Base-by-base conservation (phyloP, 1,140 invertebrate genomes). In the Pogonomyrmex californicus region DNA sequence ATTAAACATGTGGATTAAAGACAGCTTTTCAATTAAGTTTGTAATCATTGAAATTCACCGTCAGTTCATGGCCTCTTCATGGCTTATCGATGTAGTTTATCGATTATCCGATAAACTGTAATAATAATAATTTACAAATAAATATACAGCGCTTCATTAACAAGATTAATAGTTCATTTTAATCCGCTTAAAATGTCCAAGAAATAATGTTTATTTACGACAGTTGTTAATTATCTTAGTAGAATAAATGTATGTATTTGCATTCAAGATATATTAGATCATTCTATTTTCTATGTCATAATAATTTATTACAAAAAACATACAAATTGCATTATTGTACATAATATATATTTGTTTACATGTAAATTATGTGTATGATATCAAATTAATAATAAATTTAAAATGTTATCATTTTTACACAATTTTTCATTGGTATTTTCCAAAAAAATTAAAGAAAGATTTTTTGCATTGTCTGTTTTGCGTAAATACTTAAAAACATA, bases 81-180 rank as follows among this genome's bases (percentile, higher is more conserved):
- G 56, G n/a, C 30, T 63, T 30, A 36, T 36, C 41, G n/a, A n/a
- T 23, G 44, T 47, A 47, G 54, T 47, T 77, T 9, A 78, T 65
- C 30, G 60, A 78, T 78, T 78, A 78, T 65, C 30, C 58, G 10
- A 78, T 78, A 78, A 65, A 47, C 30, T 44, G 41, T 47, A 63
- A 44, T 60, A 77, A 76, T n/a, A 77, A 78, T 78, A 78, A 78
- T 49, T 78, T 65, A 49, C 17, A 65, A 2, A 78, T 12, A 77
- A 62, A 77, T n/a, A 44, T 17, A 33, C 60, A 44, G 17, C 14
- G 6, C 38, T 60, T 79, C 44, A 41, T 54, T 79, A 68, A 65
- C 44, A 54, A 41, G 33, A 0, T 7, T 10, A 9, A 17, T 4
- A 10, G 30, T 78, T 77, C 14, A 17, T 17, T 78, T 66, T 65